Evolutionary conservation across 2,797 vertebrate species (phyloP).

Genomic region (Remorina albescens): DNA sequence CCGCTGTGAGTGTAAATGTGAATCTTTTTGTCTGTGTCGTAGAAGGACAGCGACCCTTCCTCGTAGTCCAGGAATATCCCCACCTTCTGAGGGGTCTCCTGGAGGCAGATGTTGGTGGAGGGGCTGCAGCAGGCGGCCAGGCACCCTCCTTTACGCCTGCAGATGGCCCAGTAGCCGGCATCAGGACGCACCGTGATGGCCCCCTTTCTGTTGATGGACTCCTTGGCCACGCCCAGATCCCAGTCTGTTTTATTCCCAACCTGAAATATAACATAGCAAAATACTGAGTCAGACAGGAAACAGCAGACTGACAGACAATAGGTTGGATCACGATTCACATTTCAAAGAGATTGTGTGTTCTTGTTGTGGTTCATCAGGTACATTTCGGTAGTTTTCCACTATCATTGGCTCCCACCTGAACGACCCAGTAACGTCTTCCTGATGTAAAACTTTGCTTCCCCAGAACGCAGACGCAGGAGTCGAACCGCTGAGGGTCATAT

Average conservation of each 20-base stretch:
- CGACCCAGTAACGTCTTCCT: conserved; percentile 79
- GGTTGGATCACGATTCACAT: no score
- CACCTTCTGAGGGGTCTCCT: conserved; percentile 62
- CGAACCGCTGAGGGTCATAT: conserved; percentile 70
- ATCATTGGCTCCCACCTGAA: conserved; percentile 71
- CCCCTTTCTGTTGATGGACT: conserved; percentile 82
- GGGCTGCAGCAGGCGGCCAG: conserved; percentile 68
- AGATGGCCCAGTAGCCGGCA: conserved; percentile 79
- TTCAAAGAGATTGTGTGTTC: no score
- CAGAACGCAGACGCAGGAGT: conserved; percentile 81
- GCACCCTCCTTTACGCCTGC: conserved; percentile 63
- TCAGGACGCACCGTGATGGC: conserved; percentile 69
- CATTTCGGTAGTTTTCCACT: no score
- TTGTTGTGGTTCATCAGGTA: no score
- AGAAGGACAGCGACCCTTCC: conserved; percentile 76
- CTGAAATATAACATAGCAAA: conserved; percentile 28
- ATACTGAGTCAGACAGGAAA: not conserved
- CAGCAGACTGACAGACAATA: not conserved
- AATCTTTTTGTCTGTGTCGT: conserved; percentile 54
- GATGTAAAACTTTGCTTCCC: conserved; percentile 75
- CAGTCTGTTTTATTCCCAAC: conserved; percentile 81
- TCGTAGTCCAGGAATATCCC: conserved; percentile 78
- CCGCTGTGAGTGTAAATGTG: conserved; percentile 77
- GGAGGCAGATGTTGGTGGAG: conserved; percentile 52
- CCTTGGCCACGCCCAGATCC: conserved; percentile 85